A percentile compares a stretch with the other conserved stretches of the same genome.
These are phyloP conservation scores for Eucidaris tribuloides DNA, from an alignment of 35 echinoderm and acorn worm genomes.

Conservation along the genomic window DNA sequence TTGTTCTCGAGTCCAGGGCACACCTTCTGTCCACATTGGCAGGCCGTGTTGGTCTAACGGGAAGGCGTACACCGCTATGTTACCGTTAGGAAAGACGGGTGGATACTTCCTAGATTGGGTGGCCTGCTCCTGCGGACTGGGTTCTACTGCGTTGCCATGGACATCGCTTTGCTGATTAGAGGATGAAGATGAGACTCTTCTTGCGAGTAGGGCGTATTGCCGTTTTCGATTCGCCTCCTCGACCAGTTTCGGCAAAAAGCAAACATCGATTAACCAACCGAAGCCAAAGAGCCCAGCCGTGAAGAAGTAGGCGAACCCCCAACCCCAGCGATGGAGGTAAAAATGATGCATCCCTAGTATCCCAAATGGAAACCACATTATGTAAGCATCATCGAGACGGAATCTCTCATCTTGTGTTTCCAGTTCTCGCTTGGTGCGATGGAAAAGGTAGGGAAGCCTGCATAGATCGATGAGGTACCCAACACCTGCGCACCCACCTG, in stretches of 20 bases:
- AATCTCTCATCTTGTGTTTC: not conserved
- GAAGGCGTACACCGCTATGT: constrained; percentile 4
- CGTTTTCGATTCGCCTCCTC: constrained; percentile 8
- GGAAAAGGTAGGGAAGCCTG: constrained; percentile 50
- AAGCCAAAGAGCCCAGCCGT: constrained; percentile 40
- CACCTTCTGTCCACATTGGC: not conserved
- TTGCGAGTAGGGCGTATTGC: not conserved
- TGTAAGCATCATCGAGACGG: constrained; percentile 55
- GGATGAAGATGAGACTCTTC: too few species aligned
- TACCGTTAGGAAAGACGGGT: not conserved
- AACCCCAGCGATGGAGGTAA: constrained; percentile 32
- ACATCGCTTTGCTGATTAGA: not conserved
- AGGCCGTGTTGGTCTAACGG: not conserved
- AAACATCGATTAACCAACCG: constrained; percentile 56
- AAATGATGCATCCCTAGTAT: constrained; percentile 58
- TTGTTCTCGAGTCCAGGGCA: not conserved
- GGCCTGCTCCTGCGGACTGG: not conserved
- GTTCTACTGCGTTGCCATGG: not conserved
- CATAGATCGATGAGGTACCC: constrained; percentile 47
- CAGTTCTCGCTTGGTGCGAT: constrained; percentile 9
- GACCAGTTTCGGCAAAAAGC: constrained; percentile 39
- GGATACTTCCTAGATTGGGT: not conserved
- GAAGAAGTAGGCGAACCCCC: constrained; percentile 51
- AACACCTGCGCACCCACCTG: constrained; percentile 31
- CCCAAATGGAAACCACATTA: constrained; percentile 54